Conservation (phyloP, 1,140 invertebrate species). For the Drosophila punjabiensis region DNA sequence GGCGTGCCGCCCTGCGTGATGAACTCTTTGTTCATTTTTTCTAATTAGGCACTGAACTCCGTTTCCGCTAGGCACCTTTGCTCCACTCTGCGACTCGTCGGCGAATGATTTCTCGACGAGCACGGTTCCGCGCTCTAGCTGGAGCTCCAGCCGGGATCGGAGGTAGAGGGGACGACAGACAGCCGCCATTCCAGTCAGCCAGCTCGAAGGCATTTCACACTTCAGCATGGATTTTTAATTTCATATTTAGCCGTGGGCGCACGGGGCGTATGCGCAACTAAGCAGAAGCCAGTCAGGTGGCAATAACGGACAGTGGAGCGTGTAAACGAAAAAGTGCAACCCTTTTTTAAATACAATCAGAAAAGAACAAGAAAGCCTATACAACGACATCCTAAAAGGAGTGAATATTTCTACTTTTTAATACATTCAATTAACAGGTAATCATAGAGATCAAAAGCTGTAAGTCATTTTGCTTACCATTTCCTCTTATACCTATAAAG, state of each 20-base stretch:
- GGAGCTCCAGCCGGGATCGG: constrained; percentile 32
- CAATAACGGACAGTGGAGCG: constrained; percentile 48
- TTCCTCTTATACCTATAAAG: not conserved
- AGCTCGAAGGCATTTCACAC: constrained; percentile 73
- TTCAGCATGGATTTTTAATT: constrained; percentile 83
- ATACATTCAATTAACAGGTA: not conserved
- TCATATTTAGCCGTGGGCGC: constrained; percentile 75
- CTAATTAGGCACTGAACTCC: constrained; percentile 60
- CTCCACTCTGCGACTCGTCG: constrained; percentile 68
- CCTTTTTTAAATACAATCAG: not conserved
- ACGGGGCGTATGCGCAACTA: constrained; percentile 53
- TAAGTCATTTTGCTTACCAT: not conserved
- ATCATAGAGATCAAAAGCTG: not conserved
- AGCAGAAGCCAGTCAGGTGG: constrained; percentile 37
- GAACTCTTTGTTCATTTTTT: constrained; percentile 74
- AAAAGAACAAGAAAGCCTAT: not conserved
- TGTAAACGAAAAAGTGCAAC: not conserved
- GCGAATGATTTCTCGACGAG: constrained; percentile 59
- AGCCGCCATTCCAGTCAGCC: constrained; percentile 49
- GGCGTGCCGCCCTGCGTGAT: constrained; percentile 87
- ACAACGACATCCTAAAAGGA: not conserved
- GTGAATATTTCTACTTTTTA: not conserved
- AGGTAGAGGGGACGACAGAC: constrained; percentile 45
- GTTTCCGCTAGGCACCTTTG: constrained; percentile 76
- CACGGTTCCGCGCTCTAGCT: constrained; percentile 24